Conservation (phyloP, 2,113 vertebrate species). For the Plotosus lineatus region DNA sequence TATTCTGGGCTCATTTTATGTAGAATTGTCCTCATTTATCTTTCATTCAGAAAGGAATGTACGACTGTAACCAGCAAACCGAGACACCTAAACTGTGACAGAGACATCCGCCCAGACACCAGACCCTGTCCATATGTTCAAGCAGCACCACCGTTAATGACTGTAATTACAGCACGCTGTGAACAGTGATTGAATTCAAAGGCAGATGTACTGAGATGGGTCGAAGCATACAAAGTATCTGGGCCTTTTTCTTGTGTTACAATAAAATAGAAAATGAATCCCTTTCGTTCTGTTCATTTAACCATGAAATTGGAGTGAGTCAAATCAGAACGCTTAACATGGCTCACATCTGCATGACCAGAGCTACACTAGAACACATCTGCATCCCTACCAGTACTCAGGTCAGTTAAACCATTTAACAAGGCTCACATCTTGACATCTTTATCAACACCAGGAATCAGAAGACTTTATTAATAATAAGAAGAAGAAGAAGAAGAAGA, state of each 20-base stretch:
- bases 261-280: constrained; percentile 9
- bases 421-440: neutral
- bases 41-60: neutral
- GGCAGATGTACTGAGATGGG: constrained; percentile 25
- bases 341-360: neutral
- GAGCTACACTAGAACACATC: neutral
- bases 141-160: constrained; percentile 12
- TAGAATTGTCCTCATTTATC: neutral
- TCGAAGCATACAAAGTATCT: neutral
- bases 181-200: constrained; percentile 26
- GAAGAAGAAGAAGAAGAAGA: no score
- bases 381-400: neutral
- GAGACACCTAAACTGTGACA: neutral
- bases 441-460: neutral
- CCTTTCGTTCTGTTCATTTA: neutral
- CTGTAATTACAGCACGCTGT: constrained; percentile 35
- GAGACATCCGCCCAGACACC: neutral
- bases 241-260: constrained; percentile 1
- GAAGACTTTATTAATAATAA: no score
- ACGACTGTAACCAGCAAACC: neutral
- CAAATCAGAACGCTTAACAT: neutral
- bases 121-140: constrained; percentile 14
- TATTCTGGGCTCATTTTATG: neutral
- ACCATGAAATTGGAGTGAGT: no score
- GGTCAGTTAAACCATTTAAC: neutral